phyloP scores from a whole-genome alignment of 2,113 vertebrate species.

The Deroptyus accipitrinus region DNA sequence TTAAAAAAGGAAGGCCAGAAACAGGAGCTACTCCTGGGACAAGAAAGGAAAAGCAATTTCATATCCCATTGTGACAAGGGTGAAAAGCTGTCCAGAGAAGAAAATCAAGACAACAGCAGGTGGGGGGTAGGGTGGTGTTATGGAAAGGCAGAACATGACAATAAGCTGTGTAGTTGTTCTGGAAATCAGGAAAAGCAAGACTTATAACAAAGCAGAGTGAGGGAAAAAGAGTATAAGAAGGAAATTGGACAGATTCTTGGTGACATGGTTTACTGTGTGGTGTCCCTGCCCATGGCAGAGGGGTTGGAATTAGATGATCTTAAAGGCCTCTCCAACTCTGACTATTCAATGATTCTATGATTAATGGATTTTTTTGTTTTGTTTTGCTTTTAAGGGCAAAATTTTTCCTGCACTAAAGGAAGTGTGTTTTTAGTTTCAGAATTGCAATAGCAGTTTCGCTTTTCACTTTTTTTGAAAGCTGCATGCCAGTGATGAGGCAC shows the following conservation, averaged over 20 bases:
- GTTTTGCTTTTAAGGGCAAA: not conserved
- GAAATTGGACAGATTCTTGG: not conserved
- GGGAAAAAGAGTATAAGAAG: not conserved
- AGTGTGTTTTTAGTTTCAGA: not conserved
- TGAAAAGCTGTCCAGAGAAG: not conserved
- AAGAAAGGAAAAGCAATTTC: not conserved
- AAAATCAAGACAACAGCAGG: not conserved
- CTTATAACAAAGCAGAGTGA: not conserved
- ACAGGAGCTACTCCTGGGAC: not conserved
- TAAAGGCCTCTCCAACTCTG: not conserved
- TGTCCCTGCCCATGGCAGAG: not conserved
- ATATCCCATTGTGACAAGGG: not conserved
- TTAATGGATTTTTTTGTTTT: not conserved
- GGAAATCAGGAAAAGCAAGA: not conserved
- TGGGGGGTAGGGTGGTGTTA: accelerated
- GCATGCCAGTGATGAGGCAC: accelerated
- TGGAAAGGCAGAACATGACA: not conserved
- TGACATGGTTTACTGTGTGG: not conserved
- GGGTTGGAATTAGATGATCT: not conserved
- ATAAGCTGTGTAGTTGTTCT: not conserved
- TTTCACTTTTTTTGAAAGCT: not conserved
- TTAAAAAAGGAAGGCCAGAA: not conserved
- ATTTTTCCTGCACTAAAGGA: not conserved
- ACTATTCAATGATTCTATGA: not conserved
- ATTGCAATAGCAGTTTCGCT: not conserved